Conservation (phyloP, 2,797 vertebrate species). For the Buceros bicornis region DNA sequence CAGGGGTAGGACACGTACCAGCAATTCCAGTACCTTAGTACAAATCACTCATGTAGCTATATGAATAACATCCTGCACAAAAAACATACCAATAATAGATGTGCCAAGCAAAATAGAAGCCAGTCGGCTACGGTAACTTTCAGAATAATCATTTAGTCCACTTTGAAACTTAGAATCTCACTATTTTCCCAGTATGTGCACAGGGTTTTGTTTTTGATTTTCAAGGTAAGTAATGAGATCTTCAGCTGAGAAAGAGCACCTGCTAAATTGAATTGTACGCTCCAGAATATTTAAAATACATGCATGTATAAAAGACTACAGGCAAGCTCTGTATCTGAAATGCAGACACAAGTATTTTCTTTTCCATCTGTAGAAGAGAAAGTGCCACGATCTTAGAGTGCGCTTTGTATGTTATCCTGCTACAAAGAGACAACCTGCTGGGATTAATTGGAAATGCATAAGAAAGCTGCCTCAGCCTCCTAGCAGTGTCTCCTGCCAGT, state of each 20-base stretch:
- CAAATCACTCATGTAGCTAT: background rate
- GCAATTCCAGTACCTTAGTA: background rate
- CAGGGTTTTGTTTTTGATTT: background rate
- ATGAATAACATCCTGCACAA: background rate
- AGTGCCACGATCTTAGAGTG: background rate
- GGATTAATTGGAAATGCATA: slow-evolving; percentile 49
- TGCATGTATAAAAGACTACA: background rate
- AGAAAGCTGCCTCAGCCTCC: slow-evolving; percentile 22
- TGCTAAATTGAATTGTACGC: background rate
- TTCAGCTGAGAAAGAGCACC: background rate
- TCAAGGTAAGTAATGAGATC: background rate
- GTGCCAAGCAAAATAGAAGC: background rate
- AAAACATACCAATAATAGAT: background rate
- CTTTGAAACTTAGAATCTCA: background rate
- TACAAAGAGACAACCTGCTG: slow-evolving; percentile 43
- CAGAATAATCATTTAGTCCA: background rate
- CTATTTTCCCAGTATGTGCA: background rate
- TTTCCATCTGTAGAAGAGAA: background rate
- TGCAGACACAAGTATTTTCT: background rate
- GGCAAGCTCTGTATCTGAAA: background rate
- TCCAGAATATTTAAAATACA: background rate
- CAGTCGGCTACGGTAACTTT: background rate
- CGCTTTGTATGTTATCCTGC: background rate
- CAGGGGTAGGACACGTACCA: background rate
- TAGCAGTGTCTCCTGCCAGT: background rate